Evolutionary conservation across 1,140 invertebrate genomes (phyloP), one percentile per base, ranked within the genome.

Genomic region (Scaptomyza hsui): DNA sequence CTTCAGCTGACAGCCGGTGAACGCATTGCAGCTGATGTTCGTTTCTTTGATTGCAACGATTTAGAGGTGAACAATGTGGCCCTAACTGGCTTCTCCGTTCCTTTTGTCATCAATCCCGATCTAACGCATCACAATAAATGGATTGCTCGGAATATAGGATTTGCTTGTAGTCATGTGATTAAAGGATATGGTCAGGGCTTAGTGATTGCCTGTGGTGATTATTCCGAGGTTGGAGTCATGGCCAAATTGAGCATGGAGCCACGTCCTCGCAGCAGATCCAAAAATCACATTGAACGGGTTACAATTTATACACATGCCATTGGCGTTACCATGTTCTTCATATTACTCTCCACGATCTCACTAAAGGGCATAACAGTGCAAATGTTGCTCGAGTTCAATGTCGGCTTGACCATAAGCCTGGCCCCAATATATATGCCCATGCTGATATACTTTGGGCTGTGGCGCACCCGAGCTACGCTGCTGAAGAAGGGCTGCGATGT

Each of bases 1-100:
- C 12, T 86, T 0, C 19, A 51, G 12, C 42, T 86, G 5, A 49
- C 19, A 1, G 61, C 52, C 18, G 81, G 81, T 0, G 64, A 81
- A n/a, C 53, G 82, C 1, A 4, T 86, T 1, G 57, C 81, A 0
- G 82, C 82, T 4, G 81, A 86, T 60, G 48, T 86, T 6, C 51
- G 74, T 4, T 62, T 86, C 19, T 78, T 78, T 29, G 39, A 12
- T 3, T 13, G 57, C 0, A 10, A 42, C 0, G 39, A 55, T 2
- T 5, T 86, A 51, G 82, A 65, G 37, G 3, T 86, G 0, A 64
- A 86, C 3, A 65, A 81, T 13, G 74, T 86, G 13, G 77, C 81
- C 0, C 32, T 86, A 1, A 75, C 59, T 5, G 81, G 77, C 0
- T 6, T 7, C 3, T 77, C 77, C 0, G 12, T 37, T 2, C 62